A percentile compares a stretch with the other conserved stretches of the same genome.
Conservation (phyloP, 2,888 invertebrate genomes). For the Drosophila kuntzei region DNA sequence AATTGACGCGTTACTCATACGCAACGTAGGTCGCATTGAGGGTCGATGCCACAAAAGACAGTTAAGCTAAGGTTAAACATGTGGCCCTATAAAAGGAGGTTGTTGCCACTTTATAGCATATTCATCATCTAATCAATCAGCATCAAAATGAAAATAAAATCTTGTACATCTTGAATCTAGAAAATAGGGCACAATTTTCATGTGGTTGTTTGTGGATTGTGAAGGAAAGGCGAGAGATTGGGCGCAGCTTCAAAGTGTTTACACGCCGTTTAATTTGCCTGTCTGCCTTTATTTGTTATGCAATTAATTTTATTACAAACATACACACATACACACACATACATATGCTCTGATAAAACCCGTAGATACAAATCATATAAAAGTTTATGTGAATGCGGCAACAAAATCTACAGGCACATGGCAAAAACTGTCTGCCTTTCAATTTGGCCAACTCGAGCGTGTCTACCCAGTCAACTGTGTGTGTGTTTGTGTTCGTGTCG, state of each 20-base stretch:
- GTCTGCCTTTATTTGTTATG: conserved; percentile 76
- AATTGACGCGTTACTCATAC: conserved; percentile 57
- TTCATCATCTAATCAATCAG: conserved; percentile 70
- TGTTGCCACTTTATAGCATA: conserved; percentile 30
- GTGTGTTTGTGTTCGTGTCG: conserved; percentile 33
- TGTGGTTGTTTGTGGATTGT: conserved; percentile 32
- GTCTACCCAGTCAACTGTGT: conserved; percentile 52
- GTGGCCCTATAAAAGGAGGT: conserved; percentile 17
- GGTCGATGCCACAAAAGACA: conserved; percentile 16
- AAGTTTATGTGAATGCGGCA: conserved; percentile 65
- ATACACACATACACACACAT: conserved; percentile 24
- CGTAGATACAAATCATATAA: conserved; percentile 72
- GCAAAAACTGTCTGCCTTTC: conserved; percentile 62
- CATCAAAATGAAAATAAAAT: conserved; percentile 66
- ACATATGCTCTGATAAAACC: conserved; percentile 23
- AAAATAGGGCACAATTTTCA: conserved; percentile 54
- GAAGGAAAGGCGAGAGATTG: not conserved
- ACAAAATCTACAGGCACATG: conserved; percentile 44
- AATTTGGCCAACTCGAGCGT: conserved; percentile 63
- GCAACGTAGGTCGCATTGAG: conserved; percentile 15
- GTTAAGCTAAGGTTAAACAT: conserved; percentile 48
- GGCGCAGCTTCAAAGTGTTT: conserved; percentile 74
- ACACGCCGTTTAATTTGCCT: conserved; percentile 77
- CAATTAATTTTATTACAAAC: conserved; percentile 76
- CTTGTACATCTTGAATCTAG: conserved; percentile 12